These are phyloP conservation scores for Plutella xylostella DNA, from an alignment of 2,888 invertebrate genomes.

Conservation along the genomic window DNA sequence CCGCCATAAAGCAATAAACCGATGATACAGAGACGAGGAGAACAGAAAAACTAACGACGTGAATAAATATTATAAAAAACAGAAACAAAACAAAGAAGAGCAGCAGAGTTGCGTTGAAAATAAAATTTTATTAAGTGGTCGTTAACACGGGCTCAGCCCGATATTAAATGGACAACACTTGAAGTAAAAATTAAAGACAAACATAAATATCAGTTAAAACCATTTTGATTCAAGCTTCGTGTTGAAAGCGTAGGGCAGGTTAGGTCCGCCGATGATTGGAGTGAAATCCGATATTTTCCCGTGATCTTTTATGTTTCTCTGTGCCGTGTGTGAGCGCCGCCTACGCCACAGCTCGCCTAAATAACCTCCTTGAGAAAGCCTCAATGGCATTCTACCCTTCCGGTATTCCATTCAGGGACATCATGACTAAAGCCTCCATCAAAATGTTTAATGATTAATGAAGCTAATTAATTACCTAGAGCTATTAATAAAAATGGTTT, in stretches of 20 bases:
- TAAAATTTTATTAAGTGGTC: conserved; percentile 67
- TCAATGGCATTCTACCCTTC: not conserved
- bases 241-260: conserved; percentile 21
- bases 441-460: too few relatives aligned
- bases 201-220: conserved; percentile 58
- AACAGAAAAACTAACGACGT: not conserved
- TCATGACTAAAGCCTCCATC: too few relatives aligned
- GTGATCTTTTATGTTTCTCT: conserved; percentile 16
- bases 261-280: conserved; percentile 42
- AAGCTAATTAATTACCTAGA: too few relatives aligned
- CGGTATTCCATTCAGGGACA: too few relatives aligned
- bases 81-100: conserved; percentile 55
- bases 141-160: conserved; percentile 56
- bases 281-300: conserved; percentile 61
- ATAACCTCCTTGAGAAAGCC: not conserved
- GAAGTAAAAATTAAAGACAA: conserved; percentile 66
- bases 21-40: not conserved
- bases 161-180: conserved; percentile 62
- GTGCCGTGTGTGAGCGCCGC: conserved; percentile 1
- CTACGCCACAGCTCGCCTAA: not conserved
- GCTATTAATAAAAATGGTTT: too few relatives aligned
- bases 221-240: conserved; percentile 48
- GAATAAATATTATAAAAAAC: conserved; percentile 49
- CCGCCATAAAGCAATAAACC: too few relatives aligned
- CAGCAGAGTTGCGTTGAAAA: conserved; percentile 51